Evolutionary conservation across 2,888 invertebrate genomes (phyloP).

Genomic region (Lysandra coridon): DNA sequence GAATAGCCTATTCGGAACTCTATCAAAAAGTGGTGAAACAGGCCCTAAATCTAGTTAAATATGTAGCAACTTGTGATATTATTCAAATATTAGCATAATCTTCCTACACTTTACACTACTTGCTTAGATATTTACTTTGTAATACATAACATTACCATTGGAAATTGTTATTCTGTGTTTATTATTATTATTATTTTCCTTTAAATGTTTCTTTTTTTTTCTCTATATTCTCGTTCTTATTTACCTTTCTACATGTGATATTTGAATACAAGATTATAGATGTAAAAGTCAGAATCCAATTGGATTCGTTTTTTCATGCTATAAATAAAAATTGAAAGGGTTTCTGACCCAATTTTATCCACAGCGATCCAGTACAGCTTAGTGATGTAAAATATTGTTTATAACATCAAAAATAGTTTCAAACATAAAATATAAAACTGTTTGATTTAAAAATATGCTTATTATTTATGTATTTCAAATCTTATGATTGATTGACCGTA

Average conservation of each 20-base stretch:
- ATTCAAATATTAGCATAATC: neutral
- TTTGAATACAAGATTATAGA: no score
- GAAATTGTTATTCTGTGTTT: neutral
- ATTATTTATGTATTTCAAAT: no score
- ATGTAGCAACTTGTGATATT: neutral
- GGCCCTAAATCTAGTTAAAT: neutral
- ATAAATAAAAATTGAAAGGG: neutral
- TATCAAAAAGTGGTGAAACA: no score
- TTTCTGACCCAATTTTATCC: neutral
- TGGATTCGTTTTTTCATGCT: neutral
- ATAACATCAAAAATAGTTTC: no score
- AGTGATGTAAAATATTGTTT: neutral
- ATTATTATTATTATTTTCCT: neutral
- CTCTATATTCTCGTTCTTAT: neutral
- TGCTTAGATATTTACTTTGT: neutral
- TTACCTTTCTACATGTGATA: neutral
- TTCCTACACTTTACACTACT: neutral
- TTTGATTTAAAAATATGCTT: neutral
- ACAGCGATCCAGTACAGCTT: neutral
- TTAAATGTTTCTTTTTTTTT: neutral
- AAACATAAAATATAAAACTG: neutral
- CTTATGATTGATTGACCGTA: no score
- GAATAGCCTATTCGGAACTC: no score
- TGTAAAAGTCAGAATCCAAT: no score
- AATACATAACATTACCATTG: neutral